Percentiles rank a stretch among this genome's conserved stretches.
Evolutionary conservation across 2,888 invertebrate species (phyloP).

Genomic region (Ectemnius continuus): DNA sequence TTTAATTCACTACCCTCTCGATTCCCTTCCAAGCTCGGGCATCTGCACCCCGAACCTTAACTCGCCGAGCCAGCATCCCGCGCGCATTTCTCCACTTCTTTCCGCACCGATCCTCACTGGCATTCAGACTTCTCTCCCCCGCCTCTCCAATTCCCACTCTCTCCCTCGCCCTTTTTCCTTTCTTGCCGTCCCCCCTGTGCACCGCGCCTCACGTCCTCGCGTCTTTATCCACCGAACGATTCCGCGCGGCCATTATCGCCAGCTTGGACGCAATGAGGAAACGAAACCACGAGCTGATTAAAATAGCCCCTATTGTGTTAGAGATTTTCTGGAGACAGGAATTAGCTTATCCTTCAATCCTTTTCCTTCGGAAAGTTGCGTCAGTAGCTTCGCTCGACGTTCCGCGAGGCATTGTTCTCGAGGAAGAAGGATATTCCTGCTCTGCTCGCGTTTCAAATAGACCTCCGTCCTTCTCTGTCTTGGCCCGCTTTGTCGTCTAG

Average conservation of each 20-base stretch:
- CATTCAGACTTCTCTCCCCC: too few species aligned
- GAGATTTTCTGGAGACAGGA: background rate
- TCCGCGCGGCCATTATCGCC: background rate
- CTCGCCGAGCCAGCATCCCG: constrained; percentile 36
- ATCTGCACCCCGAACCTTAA: constrained; percentile 46
- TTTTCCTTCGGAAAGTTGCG: constrained; percentile 14
- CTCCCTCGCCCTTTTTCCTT: background rate
- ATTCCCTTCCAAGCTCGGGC: constrained; percentile 20
- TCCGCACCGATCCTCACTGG: constrained; percentile 18
- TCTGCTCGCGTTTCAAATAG: constrained; percentile 20
- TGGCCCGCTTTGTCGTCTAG: constrained; percentile 8
- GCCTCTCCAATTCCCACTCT: background rate
- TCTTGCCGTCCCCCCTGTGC: background rate
- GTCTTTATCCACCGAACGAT: background rate
- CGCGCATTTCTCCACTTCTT: constrained; percentile 29
- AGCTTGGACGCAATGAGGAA: background rate
- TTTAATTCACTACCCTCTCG: constrained; percentile 69
- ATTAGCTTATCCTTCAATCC: constrained; percentile 22
- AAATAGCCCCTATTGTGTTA: background rate
- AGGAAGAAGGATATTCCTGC: constrained; percentile 7
- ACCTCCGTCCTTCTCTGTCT: too few species aligned
- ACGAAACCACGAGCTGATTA: background rate
- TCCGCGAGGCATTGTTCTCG: constrained; percentile 20
- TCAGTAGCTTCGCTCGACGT: constrained; percentile 2
- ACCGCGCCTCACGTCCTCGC: background rate